Evolutionary conservation across 2,797 vertebrate genomes (phyloP).

Genomic region (Hippoglossus hippoglossus): DNA sequence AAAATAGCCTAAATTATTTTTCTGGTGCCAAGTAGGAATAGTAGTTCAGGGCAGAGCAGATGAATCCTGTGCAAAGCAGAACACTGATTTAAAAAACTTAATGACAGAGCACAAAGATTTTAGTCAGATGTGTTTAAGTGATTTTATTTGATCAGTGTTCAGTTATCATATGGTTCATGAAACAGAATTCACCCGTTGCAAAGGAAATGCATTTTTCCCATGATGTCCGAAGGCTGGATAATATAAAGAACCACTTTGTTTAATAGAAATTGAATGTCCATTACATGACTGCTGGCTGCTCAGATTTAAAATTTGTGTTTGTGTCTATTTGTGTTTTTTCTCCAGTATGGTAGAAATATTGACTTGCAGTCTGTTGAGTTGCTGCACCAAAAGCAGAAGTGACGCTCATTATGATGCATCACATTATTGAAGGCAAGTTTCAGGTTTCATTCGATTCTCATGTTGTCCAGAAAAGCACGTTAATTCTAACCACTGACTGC

Average conservation of each 20-base stretch:
- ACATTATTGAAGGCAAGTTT: constrained; percentile 22
- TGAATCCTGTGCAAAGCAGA: constrained; percentile 21
- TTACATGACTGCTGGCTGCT: background rate
- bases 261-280: background rate
- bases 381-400: constrained; percentile 1
- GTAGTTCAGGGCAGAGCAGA: constrained; percentile 33
- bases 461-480: constrained; percentile 1
- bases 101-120: background rate
- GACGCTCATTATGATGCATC: constrained; percentile 24
- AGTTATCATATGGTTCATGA: constrained; percentile 13
- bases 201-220: constrained; percentile 13
- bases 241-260: constrained; percentile 11
- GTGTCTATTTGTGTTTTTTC: background rate
- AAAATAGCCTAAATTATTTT: constrained; percentile 45
- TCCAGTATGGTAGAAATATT: background rate
- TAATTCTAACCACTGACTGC: background rate
- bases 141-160: constrained; percentile 15
- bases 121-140: background rate
- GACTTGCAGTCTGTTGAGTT: background rate
- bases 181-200: constrained; percentile 14
- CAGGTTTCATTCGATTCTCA: constrained; percentile 22
- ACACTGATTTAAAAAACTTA: constrained; percentile 26
- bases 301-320: too few species aligned
- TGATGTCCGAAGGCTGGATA: background rate
- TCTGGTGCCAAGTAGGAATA: constrained; percentile 47